phyloP scores from a whole-genome alignment of 1,140 invertebrate genomes.

The Nilaparvata lugens region DNA sequence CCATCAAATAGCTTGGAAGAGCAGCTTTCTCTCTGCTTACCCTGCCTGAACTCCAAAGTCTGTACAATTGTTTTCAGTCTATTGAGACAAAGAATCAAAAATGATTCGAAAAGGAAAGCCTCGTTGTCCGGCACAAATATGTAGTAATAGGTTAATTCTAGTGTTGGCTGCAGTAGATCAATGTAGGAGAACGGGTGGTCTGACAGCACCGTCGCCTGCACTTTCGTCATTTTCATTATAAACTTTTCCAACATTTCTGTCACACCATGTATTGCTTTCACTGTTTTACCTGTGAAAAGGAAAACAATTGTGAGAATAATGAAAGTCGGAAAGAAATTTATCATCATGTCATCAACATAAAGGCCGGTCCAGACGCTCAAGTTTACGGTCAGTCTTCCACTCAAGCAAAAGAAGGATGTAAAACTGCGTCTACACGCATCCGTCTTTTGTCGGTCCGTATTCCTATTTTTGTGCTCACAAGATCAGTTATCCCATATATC shows the following conservation, averaged over 20 bases:
- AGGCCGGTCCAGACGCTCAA: no score
- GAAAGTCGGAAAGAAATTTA: no score
- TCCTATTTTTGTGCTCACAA: no score
- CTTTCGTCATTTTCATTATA: slow-evolving; percentile 69
- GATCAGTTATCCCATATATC: no score
- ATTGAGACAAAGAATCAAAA: slow-evolving; percentile 83
- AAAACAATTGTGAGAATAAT: no score
- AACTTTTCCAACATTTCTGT: slow-evolving; percentile 66
- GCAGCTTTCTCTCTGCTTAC: no score
- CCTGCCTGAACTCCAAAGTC: slow-evolving; percentile 43
- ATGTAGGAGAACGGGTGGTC: slow-evolving; percentile 68
- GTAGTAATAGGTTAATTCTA: slow-evolving; percentile 76
- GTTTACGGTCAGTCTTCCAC: no score
- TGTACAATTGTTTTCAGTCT: slow-evolving; percentile 64
- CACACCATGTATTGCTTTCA: slow-evolving; percentile 37
- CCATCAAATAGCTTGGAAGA: not conserved
- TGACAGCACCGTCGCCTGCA: slow-evolving; percentile 63
- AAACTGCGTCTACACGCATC: no score
- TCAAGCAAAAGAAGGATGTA: no score
- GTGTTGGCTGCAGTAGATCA: slow-evolving; percentile 61
- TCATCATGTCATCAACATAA: no score
- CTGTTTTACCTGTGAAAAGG: slow-evolving; percentile 47
- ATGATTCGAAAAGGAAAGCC: slow-evolving; percentile 66
- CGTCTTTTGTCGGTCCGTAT: no score
- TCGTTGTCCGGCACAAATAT: slow-evolving; percentile 74